Evolutionary conservation across 2,888 invertebrate species (phyloP).

Genomic region (Helleia helle): DNA sequence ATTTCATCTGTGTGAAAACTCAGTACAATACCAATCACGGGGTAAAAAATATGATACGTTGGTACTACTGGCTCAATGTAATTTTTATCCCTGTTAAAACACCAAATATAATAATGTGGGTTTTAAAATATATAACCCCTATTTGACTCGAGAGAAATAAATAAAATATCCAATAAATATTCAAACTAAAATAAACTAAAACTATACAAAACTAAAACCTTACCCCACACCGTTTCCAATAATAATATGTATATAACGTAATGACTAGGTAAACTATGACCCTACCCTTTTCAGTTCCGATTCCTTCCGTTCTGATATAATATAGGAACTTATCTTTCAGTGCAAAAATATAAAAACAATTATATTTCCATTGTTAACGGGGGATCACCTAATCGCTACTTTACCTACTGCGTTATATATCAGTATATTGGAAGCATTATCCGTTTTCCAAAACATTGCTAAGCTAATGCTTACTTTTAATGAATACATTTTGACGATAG

Average conservation of each 20-base stretch:
- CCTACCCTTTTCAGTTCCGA: conserved; percentile 36
- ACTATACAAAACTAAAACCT: conserved; percentile 9
- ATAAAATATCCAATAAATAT: conserved; percentile 8
- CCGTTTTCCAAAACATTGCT: conserved; percentile 41
- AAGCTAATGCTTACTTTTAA: conserved; percentile 43
- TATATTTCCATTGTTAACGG: conserved; percentile 21
- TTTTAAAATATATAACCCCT: conserved; percentile 2
- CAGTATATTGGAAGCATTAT: conserved; percentile 46
- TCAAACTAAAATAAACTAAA: conserved; percentile 2
- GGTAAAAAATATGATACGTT: no score
- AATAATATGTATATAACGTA: conserved; percentile 29
- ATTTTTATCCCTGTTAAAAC: conserved; percentile 17
- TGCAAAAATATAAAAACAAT: conserved; percentile 47
- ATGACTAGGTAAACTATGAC: conserved; percentile 70
- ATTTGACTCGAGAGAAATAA: conserved; percentile 1
- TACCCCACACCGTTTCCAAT: conserved; percentile 10
- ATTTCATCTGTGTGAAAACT: no score
- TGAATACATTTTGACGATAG: conserved; percentile 30
- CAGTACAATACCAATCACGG: no score
- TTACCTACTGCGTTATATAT: conserved; percentile 28
- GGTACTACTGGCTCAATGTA: no score
- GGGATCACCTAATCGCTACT: conserved; percentile 27
- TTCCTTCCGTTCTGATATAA: conserved; percentile 31
- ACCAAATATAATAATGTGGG: background rate
- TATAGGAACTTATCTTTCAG: conserved; percentile 68